A percentile compares a stretch with the other conserved stretches of the same genome.
Conservation (phyloP, 2,888 invertebrate genomes). For the Romanomermis culicivorax region DNA sequence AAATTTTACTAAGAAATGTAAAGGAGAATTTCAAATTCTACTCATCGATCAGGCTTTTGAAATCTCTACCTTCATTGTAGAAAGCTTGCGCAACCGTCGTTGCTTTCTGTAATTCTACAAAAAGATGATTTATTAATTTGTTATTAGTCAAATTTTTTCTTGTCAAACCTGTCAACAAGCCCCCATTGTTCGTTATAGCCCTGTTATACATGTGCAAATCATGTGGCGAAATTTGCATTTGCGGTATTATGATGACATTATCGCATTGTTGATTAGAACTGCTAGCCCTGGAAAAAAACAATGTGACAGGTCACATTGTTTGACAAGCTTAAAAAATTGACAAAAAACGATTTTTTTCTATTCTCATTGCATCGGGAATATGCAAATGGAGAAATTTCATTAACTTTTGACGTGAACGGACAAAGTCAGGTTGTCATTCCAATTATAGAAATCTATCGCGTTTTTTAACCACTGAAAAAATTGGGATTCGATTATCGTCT, state of each 20-base stretch:
- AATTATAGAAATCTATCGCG: no score
- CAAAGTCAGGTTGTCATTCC: no score
- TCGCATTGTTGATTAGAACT: neutral
- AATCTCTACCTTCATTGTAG: slow-evolving; percentile 22
- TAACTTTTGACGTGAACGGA: no score
- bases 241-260: slow-evolving; percentile 10
- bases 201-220: slow-evolving; percentile 19
- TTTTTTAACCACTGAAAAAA: no score
- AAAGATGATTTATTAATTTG: no score
- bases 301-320: neutral
- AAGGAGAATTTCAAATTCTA: no score
- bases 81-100: slow-evolving; percentile 27
- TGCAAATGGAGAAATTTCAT: no score
- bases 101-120: slow-evolving; percentile 26
- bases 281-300: neutral
- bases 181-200: slow-evolving; percentile 17
- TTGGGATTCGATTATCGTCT: no score
- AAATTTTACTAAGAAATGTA: no score
- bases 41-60: no score
- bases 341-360: neutral
- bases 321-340: neutral
- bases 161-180: neutral
- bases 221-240: slow-evolving; percentile 7
- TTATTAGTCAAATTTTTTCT: no score
- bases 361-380: no score